Conservation (phyloP, 2,797 vertebrate genomes). For the Paguma larvata region DNA sequence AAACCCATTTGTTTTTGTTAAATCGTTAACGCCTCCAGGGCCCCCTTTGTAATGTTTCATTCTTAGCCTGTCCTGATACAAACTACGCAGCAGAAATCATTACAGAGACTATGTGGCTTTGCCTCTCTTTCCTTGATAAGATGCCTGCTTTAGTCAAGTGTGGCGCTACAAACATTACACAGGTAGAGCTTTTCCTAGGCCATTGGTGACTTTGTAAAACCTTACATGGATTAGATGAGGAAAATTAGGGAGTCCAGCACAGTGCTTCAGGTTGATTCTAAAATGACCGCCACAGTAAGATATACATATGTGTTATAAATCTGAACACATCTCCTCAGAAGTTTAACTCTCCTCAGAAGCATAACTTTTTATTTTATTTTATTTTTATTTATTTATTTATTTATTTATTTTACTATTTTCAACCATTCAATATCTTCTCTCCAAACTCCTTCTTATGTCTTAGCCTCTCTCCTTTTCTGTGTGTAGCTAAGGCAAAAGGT, state of each 20-base stretch:
- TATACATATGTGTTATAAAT: not conserved
- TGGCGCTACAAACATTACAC: not conserved
- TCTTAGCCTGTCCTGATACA: not conserved
- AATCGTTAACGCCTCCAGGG: not conserved
- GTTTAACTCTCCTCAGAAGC: not conserved
- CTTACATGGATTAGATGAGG: not conserved
- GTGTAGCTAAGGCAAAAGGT: too few relatives aligned
- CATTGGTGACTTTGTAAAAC: not conserved
- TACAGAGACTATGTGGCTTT: not conserved
- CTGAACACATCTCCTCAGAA: too few relatives aligned
- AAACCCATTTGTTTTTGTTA: not conserved
- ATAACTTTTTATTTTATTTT: not conserved
- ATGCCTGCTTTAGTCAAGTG: not conserved
- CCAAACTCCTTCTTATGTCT: not conserved
- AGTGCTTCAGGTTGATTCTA: conserved; percentile 27
- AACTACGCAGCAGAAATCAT: not conserved
- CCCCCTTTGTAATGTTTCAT: not conserved
- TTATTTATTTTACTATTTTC: not conserved
- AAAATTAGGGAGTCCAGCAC: not conserved
- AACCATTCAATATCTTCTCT: not conserved
- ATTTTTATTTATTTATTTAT: not conserved
- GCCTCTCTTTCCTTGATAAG: not conserved
- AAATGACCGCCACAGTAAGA: not conserved
- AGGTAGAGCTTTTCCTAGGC: not conserved
- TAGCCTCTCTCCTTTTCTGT: not conserved